phyloP scores from a whole-genome alignment of 2,888 invertebrate genomes.

The Emmelina monodactyla region DNA sequence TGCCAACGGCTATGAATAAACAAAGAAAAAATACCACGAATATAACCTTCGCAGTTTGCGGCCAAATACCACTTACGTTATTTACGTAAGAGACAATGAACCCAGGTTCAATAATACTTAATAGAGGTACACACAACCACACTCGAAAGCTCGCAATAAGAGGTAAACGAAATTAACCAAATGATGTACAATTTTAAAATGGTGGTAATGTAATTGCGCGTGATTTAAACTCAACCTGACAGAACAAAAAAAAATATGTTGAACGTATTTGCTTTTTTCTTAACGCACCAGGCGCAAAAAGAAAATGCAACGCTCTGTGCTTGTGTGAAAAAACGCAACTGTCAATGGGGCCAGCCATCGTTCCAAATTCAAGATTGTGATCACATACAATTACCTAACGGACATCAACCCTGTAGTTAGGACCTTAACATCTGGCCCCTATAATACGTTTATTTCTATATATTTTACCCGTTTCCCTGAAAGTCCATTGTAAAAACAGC shows the following conservation, averaged over 20 bases:
- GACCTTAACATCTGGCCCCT: constrained; percentile 21
- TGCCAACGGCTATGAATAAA: neutral
- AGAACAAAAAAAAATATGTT: too few species aligned
- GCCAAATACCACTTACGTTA: constrained; percentile 9
- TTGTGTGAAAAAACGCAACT: too few species aligned
- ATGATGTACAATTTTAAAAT: too few species aligned
- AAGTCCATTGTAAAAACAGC: constrained; percentile 8
- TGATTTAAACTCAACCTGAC: too few species aligned
- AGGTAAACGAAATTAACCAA: too few species aligned
- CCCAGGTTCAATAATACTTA: constrained; percentile 14
- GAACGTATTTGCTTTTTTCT: too few species aligned
- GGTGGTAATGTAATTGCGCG: too few species aligned
- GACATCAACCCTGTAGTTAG: constrained; percentile 5
- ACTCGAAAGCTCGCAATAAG: too few species aligned
- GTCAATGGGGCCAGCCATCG: too few species aligned
- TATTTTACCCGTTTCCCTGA: constrained; percentile 14
- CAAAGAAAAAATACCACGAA: neutral
- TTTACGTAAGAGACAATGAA: constrained; percentile 21
- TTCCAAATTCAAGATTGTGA: too few species aligned
- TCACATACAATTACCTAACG: constrained; percentile 8
- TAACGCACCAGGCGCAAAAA: too few species aligned
- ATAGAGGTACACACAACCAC: neutral
- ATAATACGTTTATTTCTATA: constrained; percentile 20
- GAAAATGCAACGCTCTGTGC: too few species aligned
- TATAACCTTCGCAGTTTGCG: neutral